phyloP scores from a whole-genome alignment of 2,797 vertebrate species.

The Zenarchopterus dispar region DNA sequence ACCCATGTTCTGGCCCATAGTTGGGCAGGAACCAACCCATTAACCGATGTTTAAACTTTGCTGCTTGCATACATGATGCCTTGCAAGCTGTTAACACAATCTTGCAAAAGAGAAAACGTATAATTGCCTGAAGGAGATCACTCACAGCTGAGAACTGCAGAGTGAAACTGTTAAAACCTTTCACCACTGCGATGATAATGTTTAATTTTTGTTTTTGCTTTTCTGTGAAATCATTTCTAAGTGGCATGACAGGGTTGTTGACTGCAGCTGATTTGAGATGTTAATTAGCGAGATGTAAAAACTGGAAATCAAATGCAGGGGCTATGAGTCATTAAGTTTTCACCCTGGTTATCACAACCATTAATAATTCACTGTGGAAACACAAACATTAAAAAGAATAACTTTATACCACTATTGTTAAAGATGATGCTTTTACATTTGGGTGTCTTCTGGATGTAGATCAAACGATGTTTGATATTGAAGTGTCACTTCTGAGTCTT shows the following conservation, averaged over 20 bases:
- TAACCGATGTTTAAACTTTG: slow-evolving; percentile 2
- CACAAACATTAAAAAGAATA: slow-evolving; percentile 8
- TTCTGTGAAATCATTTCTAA: slow-evolving; percentile 30
- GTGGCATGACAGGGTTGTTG: slow-evolving; percentile 16
- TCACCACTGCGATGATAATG: not conserved
- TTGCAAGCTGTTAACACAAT: slow-evolving; percentile 10
- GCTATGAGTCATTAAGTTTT: not conserved
- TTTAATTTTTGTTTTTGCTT: slow-evolving; percentile 19
- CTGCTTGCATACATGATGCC: not conserved
- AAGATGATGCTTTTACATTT: slow-evolving; percentile 3
- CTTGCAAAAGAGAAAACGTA: slow-evolving; percentile 3
- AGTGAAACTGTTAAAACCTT: slow-evolving; percentile 12
- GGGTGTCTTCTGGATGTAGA: not conserved
- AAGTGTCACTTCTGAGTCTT: too few species aligned
- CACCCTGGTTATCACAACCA: not conserved
- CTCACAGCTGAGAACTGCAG: slow-evolving; percentile 11
- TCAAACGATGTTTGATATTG: not conserved
- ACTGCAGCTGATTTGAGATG: slow-evolving; percentile 36
- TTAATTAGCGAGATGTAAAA: slow-evolving; percentile 28
- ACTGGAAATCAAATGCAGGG: slow-evolving; percentile 3
- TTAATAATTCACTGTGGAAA: slow-evolving; percentile 9
- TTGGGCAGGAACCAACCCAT: not conserved
- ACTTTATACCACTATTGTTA: too few species aligned
- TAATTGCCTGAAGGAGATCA: not conserved
- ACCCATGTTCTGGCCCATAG: too few species aligned